Base-by-base conservation (phyloP, 2,888 invertebrate genomes). In the Agrotis exclamationis region DNA sequence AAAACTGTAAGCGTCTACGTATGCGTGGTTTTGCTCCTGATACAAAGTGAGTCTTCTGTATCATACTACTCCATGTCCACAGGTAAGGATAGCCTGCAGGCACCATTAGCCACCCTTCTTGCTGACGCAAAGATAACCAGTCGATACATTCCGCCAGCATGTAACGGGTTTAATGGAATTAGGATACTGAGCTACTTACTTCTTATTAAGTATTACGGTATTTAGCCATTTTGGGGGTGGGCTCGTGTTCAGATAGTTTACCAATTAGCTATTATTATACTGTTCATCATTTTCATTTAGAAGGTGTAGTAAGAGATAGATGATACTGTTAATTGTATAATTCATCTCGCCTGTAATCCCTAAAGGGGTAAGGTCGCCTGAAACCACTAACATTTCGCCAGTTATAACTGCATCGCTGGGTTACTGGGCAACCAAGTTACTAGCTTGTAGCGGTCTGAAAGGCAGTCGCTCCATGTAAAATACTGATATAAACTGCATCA, bases 61-160 rank as follows among this genome's bases (percentile, higher is more conserved):
- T 0, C 14, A n/a, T 1, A 18, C 1, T 58, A 28, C 5, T 47
- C 39, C 5, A 11, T 54, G 64, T 22, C 6, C 9, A 53, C 78
- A 77, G 74, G 78, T 47, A 44, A 50, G 16, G 33, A 14, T 78
- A 51, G 73, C 79, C 73, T 63, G 54, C 48, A 63, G 72, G 82
- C 79, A 53, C 54, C 73, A 78, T 79, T 79, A 79, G 65, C 71
- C 54, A 82, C 79, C 82, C 79, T 79, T 48, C 60, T 14, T 62
- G 78, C 65, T 76, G 71, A 77, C 58, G 33, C 50, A 64, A 71
- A 63, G 77, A 79, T 71, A 79, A 81, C 66, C 56, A 48, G 16
- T 16, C 81, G 62, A 78, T 64, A 77, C 72, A 54, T 63, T 39
- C 60, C 56, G 62, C 47, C 47, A 39, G 47, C 53, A 53, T 50